Conservation (phyloP, 1,140 invertebrate species). For the Zaprionus kolodkinae region DNA sequence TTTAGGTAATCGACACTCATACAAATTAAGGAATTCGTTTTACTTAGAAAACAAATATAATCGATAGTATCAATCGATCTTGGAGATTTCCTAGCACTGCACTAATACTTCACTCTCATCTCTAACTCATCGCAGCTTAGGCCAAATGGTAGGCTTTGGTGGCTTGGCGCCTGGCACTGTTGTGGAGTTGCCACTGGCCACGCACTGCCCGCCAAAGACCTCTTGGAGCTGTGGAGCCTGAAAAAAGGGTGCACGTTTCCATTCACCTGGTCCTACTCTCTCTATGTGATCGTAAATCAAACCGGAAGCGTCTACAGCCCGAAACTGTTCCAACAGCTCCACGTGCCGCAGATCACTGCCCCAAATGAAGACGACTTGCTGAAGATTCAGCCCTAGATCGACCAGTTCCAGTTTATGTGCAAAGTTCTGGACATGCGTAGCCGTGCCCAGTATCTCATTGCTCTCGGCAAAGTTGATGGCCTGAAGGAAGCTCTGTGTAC, state of each 20-base stretch:
- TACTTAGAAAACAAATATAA: no score
- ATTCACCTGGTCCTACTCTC: slow-evolving; percentile 50
- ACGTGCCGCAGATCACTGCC: slow-evolving; percentile 96
- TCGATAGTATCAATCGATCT: no score
- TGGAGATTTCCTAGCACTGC: not conserved
- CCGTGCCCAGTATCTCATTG: slow-evolving; percentile 93
- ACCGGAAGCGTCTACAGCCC: slow-evolving; percentile 93
- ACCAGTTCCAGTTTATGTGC: slow-evolving; percentile 89
- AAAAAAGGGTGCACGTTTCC: slow-evolving; percentile 72
- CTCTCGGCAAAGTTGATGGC: slow-evolving; percentile 92
- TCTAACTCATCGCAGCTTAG: slow-evolving; percentile 53
- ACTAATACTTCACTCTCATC: not conserved
- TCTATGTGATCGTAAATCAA: slow-evolving; percentile 97
- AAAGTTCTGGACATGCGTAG: slow-evolving; percentile 95
- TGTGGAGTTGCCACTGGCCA: slow-evolving; percentile 68
- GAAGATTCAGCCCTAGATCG: slow-evolving; percentile 88
- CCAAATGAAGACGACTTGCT: slow-evolving; percentile 96
- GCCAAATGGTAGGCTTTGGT: slow-evolving; percentile 70
- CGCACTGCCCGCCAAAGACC: slow-evolving; percentile 67
- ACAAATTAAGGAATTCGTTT: no score
- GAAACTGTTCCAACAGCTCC: slow-evolving; percentile 92
- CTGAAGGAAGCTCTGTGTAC: slow-evolving; percentile 90
- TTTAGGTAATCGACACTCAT: no score
- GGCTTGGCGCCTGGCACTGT: slow-evolving; percentile 61
- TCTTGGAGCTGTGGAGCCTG: slow-evolving; percentile 62